Base-by-base conservation (phyloP, 2,797 vertebrate species). In the Hippoglossus hippoglossus region DNA sequence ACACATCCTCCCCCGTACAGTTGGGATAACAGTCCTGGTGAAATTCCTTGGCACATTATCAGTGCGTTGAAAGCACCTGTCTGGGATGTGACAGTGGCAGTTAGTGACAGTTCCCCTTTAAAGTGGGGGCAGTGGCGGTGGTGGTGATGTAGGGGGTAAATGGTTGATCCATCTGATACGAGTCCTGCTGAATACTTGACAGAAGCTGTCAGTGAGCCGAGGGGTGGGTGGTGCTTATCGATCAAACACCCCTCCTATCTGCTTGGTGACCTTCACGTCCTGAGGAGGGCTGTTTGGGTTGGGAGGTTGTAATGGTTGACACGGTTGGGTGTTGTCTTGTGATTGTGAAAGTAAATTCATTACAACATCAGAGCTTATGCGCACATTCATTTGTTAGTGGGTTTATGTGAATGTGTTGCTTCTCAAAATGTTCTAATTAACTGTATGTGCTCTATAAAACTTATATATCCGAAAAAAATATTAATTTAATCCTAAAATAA, bases 21-120 rank as follows among this genome's bases (percentile, higher is more conserved):
- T 90, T 73, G 36, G 80, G 87, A 90, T 77, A 90, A 84, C 79
- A 81, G 87, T 75, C 71, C 80, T 75, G 83, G 78, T 71, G 89
- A 89, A 75, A 90, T 92, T 94, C 90, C 80, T 78, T 67, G 83
- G 83, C 82, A 86, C 76, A 67, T 87, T 92, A 92, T 91, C 87
- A 84, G 83, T 83, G 93, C 24, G 93, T 87, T 93, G 93, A 94
- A 93, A 94, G 92, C 89, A 93, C 87, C 89, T 91, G 89, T 91
- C 89, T 93, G 92, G 85, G 89, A 91, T 91, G 91, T 93, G 93
- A 93, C 91, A 89, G 89, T 90, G 85, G 84, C 90, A 87, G 86
- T 90, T 89, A 90, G 85, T 86, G 91, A 91, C 91, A 94, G 86
- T 86, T 92, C 87, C 80, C 88, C 75, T 88, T 85, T 86, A 86